These are phyloP conservation scores for Aythya baeri DNA, from an alignment of 2,113 vertebrate genomes.

Conservation along the genomic window DNA sequence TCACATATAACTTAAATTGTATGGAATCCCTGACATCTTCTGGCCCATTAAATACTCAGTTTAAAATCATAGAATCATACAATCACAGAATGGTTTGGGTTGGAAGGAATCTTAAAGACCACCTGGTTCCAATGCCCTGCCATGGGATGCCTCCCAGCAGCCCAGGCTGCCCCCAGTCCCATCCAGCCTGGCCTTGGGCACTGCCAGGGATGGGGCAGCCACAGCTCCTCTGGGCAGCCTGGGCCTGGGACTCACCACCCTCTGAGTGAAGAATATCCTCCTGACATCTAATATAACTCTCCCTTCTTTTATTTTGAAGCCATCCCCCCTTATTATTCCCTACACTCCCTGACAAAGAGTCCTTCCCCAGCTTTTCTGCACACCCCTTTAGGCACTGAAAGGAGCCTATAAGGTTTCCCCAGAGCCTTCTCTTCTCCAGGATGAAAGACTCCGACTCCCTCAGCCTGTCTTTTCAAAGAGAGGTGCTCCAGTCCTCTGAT, in stretches of 20 bases:
- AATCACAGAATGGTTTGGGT: neutral
- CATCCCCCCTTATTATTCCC: neutral
- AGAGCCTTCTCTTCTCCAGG: neutral
- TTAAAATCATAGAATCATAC: neutral
- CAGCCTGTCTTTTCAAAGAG: neutral
- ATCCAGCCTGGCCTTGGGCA: neutral
- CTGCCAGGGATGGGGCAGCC: neutral
- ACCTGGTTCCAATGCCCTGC: neutral
- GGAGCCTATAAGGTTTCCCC: neutral
- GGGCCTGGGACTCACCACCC: neutral
- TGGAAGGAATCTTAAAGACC: neutral
- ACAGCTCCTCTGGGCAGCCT: neutral
- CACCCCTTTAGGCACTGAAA: neutral
- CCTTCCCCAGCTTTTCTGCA: neutral
- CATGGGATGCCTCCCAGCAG: neutral
- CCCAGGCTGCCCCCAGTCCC: neutral
- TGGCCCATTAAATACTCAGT: neutral
- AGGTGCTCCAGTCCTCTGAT: neutral
- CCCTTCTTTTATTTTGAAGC: neutral
- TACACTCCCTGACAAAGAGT: neutral
- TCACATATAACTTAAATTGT: neutral
- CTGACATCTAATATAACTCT: neutral
- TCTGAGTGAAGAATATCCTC: neutral
- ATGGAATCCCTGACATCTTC: neutral
- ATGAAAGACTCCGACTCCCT: neutral